These are phyloP conservation scores for Drosophila acutilabella DNA, from an alignment of 2,888 invertebrate genomes.

Conservation along the genomic window DNA sequence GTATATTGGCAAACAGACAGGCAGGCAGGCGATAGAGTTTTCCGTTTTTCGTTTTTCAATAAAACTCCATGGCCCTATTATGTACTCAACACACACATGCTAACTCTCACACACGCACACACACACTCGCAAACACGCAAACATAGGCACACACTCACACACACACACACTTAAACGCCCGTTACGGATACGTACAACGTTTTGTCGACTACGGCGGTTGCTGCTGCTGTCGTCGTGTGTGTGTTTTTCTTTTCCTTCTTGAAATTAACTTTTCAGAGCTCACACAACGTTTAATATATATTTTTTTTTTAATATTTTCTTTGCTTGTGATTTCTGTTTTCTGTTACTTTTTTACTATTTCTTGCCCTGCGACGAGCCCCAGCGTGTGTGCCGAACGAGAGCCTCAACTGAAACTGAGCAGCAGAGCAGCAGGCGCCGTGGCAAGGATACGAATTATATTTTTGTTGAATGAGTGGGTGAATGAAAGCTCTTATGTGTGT, in stretches of 20 bases:
- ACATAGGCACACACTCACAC: constrained; percentile 3
- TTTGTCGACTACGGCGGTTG: constrained; percentile 33
- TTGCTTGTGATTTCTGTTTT: constrained; percentile 33
- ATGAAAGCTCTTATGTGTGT: constrained; percentile 50
- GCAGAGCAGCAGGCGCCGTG: constrained; percentile 24
- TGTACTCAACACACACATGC: constrained; percentile 75
- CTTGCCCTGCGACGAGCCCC: constrained; percentile 71
- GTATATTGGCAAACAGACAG: constrained; percentile 17
- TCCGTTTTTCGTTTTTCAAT: constrained; percentile 69
- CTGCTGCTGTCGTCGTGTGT: constrained; percentile 27
- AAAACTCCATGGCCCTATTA: constrained; percentile 81
- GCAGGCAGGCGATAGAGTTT: constrained; percentile 24
- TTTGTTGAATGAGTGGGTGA: constrained; percentile 76
- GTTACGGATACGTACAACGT: constrained; percentile 61
- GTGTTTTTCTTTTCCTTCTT: constrained; percentile 15
- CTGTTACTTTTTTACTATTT: constrained; percentile 22
- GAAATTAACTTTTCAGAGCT: constrained; percentile 24
- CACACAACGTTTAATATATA: constrained; percentile 18
- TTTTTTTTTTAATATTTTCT: constrained; percentile 11
- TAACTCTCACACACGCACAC: constrained; percentile 50
- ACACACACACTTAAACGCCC: constrained; percentile 51
- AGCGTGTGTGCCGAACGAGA: constrained; percentile 77
- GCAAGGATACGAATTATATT: constrained; percentile 65
- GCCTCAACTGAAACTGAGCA: constrained; percentile 71
- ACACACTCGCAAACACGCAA: constrained; percentile 48